Conservation (phyloP, 1,140 invertebrate species). For the Notospermus geniculatus region DNA sequence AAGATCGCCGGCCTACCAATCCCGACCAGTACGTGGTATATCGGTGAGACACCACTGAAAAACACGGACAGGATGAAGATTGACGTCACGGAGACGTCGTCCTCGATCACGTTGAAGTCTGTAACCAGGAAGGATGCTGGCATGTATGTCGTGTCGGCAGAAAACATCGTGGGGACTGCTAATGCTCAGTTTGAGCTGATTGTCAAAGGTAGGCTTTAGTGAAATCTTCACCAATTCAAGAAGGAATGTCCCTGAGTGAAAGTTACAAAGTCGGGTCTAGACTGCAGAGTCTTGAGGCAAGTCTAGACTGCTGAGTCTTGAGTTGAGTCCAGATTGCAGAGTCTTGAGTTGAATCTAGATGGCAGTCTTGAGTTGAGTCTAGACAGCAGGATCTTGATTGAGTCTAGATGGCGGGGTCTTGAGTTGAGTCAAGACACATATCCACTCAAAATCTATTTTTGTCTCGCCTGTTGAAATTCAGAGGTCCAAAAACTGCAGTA, state of each 20-base stretch:
- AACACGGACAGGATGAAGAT: constrained; percentile 29
- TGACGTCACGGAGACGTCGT: constrained; percentile 31
- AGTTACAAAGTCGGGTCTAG: too few relatives aligned
- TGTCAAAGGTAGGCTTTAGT: constrained; percentile 33
- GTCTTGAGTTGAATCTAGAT: too few relatives aligned
- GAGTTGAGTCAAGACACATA: too few relatives aligned
- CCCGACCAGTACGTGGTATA: constrained; percentile 71
- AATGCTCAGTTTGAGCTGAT: constrained; percentile 46
- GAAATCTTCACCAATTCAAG: background rate
- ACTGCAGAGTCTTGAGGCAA: too few relatives aligned
- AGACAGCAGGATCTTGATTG: too few relatives aligned
- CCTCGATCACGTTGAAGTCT: constrained; percentile 68
- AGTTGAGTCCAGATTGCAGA: too few relatives aligned
- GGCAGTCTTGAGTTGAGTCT: too few relatives aligned
- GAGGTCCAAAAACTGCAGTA: too few relatives aligned
- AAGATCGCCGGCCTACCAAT: constrained; percentile 80
- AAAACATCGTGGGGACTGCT: constrained; percentile 45
- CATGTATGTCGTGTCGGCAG: constrained; percentile 62
- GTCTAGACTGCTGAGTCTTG: too few relatives aligned
- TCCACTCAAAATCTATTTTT: too few relatives aligned
- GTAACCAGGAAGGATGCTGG: constrained; percentile 80
- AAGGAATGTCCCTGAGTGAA: constrained; percentile 1
- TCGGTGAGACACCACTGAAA: constrained; percentile 30
- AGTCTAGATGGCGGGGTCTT: too few relatives aligned
- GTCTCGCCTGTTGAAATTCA: too few relatives aligned